Percentiles rank a stretch among this genome's conserved stretches.
phyloP scores from a whole-genome alignment of 2,797 vertebrate species.

The Enteromius mattozi region DNA sequence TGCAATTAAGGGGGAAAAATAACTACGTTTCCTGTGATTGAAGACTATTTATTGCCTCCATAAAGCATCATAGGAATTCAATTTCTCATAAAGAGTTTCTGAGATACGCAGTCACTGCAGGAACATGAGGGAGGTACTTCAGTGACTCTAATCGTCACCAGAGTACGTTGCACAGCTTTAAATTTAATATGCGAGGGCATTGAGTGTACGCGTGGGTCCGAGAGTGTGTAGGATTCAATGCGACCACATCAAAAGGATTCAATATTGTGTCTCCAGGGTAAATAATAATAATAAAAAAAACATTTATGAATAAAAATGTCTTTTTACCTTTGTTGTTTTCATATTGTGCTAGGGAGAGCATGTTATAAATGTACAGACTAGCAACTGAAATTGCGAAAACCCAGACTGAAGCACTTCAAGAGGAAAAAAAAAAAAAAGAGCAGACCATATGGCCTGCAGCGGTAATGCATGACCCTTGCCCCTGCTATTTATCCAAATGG shows the following conservation, averaged over 20 bases:
- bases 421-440: slow-evolving; percentile 68
- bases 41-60: slow-evolving; percentile 67
- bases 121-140: slow-evolving; percentile 68
- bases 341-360: slow-evolving; percentile 48
- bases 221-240: slow-evolving; percentile 67
- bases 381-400: slow-evolving; percentile 67
- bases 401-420: slow-evolving; percentile 65
- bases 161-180: slow-evolving; percentile 46
- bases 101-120: slow-evolving; percentile 58
- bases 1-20: slow-evolving; percentile 55
- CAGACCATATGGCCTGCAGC: slow-evolving; percentile 48
- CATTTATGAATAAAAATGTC: slow-evolving; percentile 58
- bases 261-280: slow-evolving; percentile 67
- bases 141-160: slow-evolving; percentile 66
- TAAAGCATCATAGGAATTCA: slow-evolving; percentile 67
- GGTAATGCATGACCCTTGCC: slow-evolving; percentile 67
- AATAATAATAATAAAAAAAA: slow-evolving; percentile 32
- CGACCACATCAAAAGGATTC: slow-evolving; percentile 70
- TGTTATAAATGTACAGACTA: neutral
- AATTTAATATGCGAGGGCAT: slow-evolving; percentile 55
- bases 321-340: slow-evolving; percentile 37
- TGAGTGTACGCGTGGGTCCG: slow-evolving; percentile 50
- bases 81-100: slow-evolving; percentile 68
- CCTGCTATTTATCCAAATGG: slow-evolving; percentile 44
- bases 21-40: slow-evolving; percentile 53